Conservation (phyloP, 2,797 vertebrate genomes). For the Alauda arvensis region DNA sequence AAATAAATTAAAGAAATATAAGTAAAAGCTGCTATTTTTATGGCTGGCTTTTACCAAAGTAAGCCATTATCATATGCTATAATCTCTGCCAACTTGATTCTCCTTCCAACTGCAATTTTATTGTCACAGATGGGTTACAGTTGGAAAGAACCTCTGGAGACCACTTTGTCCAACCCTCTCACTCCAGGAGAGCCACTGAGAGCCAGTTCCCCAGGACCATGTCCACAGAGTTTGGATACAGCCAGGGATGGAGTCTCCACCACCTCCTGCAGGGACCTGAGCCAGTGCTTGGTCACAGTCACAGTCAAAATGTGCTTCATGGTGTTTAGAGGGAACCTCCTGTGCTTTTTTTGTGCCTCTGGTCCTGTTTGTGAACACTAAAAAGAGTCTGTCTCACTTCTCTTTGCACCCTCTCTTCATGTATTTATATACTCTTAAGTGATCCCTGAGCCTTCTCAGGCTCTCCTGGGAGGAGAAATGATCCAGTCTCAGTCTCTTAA, state of each 20-base stretch:
- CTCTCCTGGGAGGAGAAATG: background rate
- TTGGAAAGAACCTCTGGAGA: background rate
- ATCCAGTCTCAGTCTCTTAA: background rate
- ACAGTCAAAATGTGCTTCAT: background rate
- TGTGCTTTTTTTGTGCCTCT: background rate
- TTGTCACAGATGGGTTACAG: background rate
- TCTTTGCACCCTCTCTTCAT: background rate
- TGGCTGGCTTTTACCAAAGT: background rate
- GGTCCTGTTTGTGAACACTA: background rate
- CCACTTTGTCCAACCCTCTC: background rate
- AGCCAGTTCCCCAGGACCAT: background rate
- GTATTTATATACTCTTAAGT: background rate
- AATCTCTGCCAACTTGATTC: background rate
- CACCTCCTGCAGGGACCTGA: background rate
- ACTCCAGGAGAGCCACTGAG: background rate
- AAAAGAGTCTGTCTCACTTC: background rate
- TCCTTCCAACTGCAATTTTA: background rate
- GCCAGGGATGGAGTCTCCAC: background rate
- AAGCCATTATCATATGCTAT: background rate
- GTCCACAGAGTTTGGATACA: rapidly evolving
- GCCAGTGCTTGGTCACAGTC: background rate
- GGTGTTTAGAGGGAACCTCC: background rate
- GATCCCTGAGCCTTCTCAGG: background rate
- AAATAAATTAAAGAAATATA: background rate
- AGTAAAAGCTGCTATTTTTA: background rate